These are phyloP conservation scores for Protaetia brevitarsis DNA, from an alignment of 1,140 invertebrate species.

Conservation along the genomic window DNA sequence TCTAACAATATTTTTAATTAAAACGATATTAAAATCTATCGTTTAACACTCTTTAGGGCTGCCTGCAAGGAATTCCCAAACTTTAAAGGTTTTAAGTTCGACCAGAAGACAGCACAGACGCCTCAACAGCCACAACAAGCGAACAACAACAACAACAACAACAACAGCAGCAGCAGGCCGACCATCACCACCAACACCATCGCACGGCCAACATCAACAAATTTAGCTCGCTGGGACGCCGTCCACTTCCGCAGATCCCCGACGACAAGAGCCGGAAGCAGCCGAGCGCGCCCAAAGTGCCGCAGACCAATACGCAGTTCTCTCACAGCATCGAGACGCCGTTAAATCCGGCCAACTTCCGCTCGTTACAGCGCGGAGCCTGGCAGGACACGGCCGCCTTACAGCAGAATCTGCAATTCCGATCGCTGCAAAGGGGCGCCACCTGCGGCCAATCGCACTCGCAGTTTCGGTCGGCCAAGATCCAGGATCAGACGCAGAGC, in stretches of 20 bases:
- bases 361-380: slow-evolving; percentile 47
- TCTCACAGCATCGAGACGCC: slow-evolving; percentile 38
- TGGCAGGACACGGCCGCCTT: slow-evolving; percentile 46
- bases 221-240: slow-evolving; percentile 46
- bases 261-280: slow-evolving; percentile 47
- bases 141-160: slow-evolving; percentile 35
- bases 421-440: slow-evolving; percentile 43
- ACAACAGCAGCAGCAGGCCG: slow-evolving; percentile 29
- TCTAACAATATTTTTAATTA: too few species aligned
- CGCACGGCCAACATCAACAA: slow-evolving; percentile 46
- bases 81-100: slow-evolving; percentile 50
- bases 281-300: slow-evolving; percentile 45
- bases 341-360: slow-evolving; percentile 46
- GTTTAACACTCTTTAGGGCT: too few species aligned
- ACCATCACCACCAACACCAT: slow-evolving; percentile 26
- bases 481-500: slow-evolving; percentile 45
- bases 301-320: slow-evolving; percentile 40
- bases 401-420: slow-evolving; percentile 43
- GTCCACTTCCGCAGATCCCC: slow-evolving; percentile 47
- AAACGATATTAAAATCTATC: too few species aligned
- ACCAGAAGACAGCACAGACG: slow-evolving; percentile 33
- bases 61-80: slow-evolving; percentile 51
- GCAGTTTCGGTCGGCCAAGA: slow-evolving; percentile 45
- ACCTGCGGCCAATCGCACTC: slow-evolving; percentile 37
- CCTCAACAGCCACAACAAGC: slow-evolving; percentile 30